Conservation (phyloP, 2,888 invertebrate genomes). For the Trichogramma evanescens region DNA sequence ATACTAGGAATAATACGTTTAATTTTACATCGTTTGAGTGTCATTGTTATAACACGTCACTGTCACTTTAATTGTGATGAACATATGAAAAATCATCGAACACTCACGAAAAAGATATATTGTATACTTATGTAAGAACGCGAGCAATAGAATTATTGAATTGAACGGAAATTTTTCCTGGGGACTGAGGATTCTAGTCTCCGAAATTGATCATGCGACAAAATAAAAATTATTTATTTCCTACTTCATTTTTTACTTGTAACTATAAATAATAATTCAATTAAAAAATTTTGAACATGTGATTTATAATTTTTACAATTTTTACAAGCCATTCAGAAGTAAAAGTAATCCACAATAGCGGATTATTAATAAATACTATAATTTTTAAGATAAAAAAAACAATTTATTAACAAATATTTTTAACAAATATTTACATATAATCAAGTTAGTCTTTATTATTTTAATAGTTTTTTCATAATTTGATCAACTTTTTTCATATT, state of each 20-base stretch:
- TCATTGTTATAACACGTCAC: constrained; percentile 10
- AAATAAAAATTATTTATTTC: constrained; percentile 37
- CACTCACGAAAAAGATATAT: too few relatives aligned
- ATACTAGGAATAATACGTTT: too few relatives aligned
- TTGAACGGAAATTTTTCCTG: constrained; percentile 12
- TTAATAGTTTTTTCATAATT: constrained; percentile 58
- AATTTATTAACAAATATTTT: constrained; percentile 6
- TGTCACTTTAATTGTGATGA: constrained; percentile 14
- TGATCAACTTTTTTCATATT: constrained; percentile 61
- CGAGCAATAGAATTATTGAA: constrained; percentile 12
- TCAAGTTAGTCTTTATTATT: constrained; percentile 8
- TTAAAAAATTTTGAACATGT: constrained; percentile 34
- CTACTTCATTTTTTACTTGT: constrained; percentile 43
- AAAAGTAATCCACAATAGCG: background rate
- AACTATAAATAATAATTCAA: constrained; percentile 37
- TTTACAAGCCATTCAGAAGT: constrained; percentile 18
- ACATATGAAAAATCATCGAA: too few relatives aligned
- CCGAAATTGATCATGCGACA: constrained; percentile 34
- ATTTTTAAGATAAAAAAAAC: constrained; percentile 10
- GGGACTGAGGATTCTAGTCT: constrained; percentile 40
- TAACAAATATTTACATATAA: background rate
- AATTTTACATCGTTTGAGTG: background rate
- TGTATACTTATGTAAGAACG: constrained; percentile 12
- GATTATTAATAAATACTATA: background rate
- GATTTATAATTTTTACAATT: constrained; percentile 39